phyloP scores from a whole-genome alignment of 2,888 invertebrate species.

The Pseudococcus jackbeardsleyi region DNA sequence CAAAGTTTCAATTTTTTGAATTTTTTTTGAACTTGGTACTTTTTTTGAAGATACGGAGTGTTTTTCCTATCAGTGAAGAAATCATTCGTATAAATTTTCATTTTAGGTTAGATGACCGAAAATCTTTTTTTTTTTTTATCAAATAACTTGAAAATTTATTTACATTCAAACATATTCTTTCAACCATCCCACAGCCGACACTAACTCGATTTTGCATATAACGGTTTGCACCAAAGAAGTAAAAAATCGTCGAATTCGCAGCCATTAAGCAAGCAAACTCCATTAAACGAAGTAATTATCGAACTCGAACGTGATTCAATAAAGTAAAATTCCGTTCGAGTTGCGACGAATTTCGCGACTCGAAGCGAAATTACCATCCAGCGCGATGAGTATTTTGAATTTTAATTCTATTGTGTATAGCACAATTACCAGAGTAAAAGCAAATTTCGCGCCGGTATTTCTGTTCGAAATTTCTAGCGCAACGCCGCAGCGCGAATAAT shows the following conservation, averaged over 20 bases:
- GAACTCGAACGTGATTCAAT: constrained; percentile 13
- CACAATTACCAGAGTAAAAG: not conserved
- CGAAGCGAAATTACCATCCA: not conserved
- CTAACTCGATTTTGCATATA: too few relatives aligned
- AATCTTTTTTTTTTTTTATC: too few relatives aligned
- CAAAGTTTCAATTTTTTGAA: too few relatives aligned
- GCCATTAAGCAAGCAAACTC: constrained; percentile 3
- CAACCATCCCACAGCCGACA: too few relatives aligned
- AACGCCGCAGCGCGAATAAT: not conserved
- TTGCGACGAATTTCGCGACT: not conserved
- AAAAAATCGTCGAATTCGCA: not conserved
- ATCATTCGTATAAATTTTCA: too few relatives aligned
- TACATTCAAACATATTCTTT: too few relatives aligned
- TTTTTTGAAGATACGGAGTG: too few relatives aligned
- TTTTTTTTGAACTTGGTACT: too few relatives aligned
- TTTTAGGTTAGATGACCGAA: too few relatives aligned
- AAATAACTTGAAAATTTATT: too few relatives aligned
- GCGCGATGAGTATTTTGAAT: not conserved
- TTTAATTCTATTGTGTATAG: not conserved
- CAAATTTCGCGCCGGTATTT: not conserved
- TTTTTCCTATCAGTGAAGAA: too few relatives aligned
- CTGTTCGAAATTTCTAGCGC: not conserved
- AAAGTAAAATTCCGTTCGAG: constrained; percentile 15
- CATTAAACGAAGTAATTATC: constrained; percentile 34
- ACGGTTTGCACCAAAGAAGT: not conserved